Evolutionary conservation across 2,797 vertebrate genomes (phyloP), one percentile per base, ranked within the genome.

Genomic region (Spatula clypeata): DNA sequence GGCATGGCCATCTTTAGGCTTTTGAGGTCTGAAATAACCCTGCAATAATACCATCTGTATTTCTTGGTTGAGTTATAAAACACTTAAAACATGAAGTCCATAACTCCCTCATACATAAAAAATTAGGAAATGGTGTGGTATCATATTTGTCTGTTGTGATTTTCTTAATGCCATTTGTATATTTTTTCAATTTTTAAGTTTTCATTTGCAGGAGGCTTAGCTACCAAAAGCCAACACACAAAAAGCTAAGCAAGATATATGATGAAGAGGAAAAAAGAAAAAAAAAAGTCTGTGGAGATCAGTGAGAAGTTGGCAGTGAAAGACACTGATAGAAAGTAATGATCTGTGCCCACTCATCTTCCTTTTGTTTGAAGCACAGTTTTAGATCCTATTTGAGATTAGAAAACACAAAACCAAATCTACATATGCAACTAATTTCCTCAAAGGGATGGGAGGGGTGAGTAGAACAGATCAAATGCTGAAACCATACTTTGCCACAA

Each of bases 1-100:
- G 47, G 71, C 55, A 79, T 70, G 60, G 72, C 71, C 81, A 47
- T 94, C 64, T 36, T 89, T 84, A 95, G 60, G 57, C 34, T 82
- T 96, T 88, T 96, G 92, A 94, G 90, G 74, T 94, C 83, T 92
- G 74, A 92, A 92, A 81, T 62, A 95, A 86, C 51, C 71, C 80
- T 96, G 62, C 55, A 89, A 86, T 87, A 94, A 94, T 94, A 76
- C 1, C 4, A 29, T 49, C 23, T 49, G 47, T 85, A 47, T 75
- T 94, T 92, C 88, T 75, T 42, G 51, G 53, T 53, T 21, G 34
- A 85, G 64, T 89, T 86, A 53, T 84, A 85, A 96, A 92, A 73
- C 73, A 67, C 17, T 66, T 82, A 77, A 54, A 85, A 89, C 54
- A 69, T 87, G 79, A 93, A 91, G 77, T 88, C 72, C 69, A 45